Percentiles rank a stretch among this genome's conserved stretches.
Evolutionary conservation across 2,888 invertebrate genomes (phyloP).

Genomic region (Macaria liturata): DNA sequence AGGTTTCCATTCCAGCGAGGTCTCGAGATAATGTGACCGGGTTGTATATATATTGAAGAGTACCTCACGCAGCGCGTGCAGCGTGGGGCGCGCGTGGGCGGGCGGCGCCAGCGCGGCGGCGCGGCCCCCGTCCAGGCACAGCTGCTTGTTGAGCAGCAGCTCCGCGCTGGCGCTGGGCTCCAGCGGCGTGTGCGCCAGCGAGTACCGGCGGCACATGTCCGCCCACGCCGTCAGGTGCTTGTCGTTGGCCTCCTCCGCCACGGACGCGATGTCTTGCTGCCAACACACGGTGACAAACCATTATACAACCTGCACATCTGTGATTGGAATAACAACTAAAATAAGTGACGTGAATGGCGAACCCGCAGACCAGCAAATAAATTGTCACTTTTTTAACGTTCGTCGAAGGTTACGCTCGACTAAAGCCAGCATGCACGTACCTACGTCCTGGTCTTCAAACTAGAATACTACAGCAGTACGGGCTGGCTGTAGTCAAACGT

Average conservation of each 20-base stretch:
- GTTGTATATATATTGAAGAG: no score
- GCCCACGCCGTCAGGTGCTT: conserved; percentile 97
- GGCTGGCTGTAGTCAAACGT: no score
- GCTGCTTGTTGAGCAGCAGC: conserved; percentile 90
- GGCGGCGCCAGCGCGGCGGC: conserved; percentile 84
- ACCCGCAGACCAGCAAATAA: background rate
- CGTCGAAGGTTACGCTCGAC: no score
- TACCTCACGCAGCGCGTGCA: no score
- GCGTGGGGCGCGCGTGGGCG: conserved; percentile 12
- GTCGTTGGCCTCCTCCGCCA: conserved; percentile 96
- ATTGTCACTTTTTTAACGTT: no score
- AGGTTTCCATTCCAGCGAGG: no score
- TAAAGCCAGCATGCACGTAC: no score
- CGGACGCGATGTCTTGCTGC: conserved; percentile 89
- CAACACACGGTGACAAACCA: conserved; percentile 11
- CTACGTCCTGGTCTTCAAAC: no score
- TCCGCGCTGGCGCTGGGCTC: conserved; percentile 94
- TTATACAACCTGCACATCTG: background rate
- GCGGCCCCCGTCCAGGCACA: conserved; percentile 88
- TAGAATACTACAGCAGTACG: no score
- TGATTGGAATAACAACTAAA: background rate
- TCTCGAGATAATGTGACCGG: no score
- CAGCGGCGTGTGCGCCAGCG: conserved; percentile 92
- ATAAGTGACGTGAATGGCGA: background rate
- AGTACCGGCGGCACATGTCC: conserved; percentile 89